Evolutionary conservation across 1,140 invertebrate genomes (phyloP), one percentile per base, ranked within the genome.

Genomic region (Sweltsa coloradensis): DNA sequence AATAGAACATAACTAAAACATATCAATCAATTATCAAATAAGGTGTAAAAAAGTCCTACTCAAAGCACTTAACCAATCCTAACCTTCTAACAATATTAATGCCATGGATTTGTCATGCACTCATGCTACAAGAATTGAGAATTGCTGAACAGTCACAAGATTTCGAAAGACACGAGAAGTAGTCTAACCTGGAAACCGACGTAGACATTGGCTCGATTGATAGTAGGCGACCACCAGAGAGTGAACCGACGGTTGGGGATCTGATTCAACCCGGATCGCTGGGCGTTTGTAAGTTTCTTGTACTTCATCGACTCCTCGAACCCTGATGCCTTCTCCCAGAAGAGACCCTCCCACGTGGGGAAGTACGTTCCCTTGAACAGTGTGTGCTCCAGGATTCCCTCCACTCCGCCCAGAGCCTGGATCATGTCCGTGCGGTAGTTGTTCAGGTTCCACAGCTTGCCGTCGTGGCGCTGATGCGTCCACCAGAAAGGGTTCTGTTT

Each of bases 221-320:
- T 99, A 0, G 97, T 99, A 1, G 97, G 97, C 14, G 96, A 99
- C 97, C 97, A 99, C 97, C 97, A 99, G 0, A 99, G 68, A 0
- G 96, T 99, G 63, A 99, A 99, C 47, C 97, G 83, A 72, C 97
- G 86, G 71, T 99, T 99, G 0, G 96, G 97, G 68, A 99, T 99
- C 69, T 99, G 97, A 72, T 99, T 99, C 57, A 99, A 78, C 88
- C 97, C 97, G 40, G 95, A 98, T 49, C 97, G 73, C 68, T 99
- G 97, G 3, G 97, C 97, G 67, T 99, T 99, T 2, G 97, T 99
- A 51, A 99, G 66, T 65, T 99, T 99, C 68, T 99, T 99, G 67
- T 98, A 99, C 65, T 99, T 99, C 96, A 99, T 99, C 0, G 94
- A 98, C 65, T 99, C 97, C 73, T 99, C 97, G 66, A 99, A 99